phyloP scores from a whole-genome alignment of 1,140 invertebrate species.

The Agrypnia vestita region DNA sequence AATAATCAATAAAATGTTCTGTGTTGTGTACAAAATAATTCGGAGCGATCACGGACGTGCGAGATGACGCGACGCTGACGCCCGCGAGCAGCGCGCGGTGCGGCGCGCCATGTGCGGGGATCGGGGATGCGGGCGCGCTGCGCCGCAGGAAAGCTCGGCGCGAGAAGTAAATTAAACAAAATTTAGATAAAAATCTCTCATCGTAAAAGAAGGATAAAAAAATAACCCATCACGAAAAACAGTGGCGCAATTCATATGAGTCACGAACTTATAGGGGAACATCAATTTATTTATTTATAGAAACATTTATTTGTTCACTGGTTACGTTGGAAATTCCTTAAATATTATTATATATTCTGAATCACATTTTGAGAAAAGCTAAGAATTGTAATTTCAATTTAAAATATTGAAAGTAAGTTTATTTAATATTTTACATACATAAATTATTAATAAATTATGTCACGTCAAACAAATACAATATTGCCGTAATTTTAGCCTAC shows the following conservation, averaged over 20 bases:
- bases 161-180: conserved; percentile 59
- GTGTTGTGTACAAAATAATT: not conserved
- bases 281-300: not conserved
- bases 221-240: conserved; percentile 36
- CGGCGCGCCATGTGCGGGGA: conserved; percentile 55
- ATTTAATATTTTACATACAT: too few relatives aligned
- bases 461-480: too few relatives aligned
- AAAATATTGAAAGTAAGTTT: too few relatives aligned
- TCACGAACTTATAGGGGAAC: not conserved
- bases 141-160: conserved; percentile 46
- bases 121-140: conserved; percentile 49
- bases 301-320: not conserved
- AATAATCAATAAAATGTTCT: too few relatives aligned
- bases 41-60: not conserved
- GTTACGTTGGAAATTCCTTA: too few relatives aligned
- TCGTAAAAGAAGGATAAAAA: conserved; percentile 40
- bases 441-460: too few relatives aligned
- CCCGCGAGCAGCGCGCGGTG: not conserved
- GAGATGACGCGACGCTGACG: not conserved
- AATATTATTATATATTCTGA: too few relatives aligned
- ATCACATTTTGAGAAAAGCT: too few relatives aligned
- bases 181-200: conserved; percentile 60
- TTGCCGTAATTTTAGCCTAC: too few relatives aligned
- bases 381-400: too few relatives aligned
- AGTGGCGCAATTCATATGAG: not conserved